Percentiles rank a stretch among this genome's conserved stretches.
Conservation (phyloP, 2,113 vertebrate genomes). For the Panthera uncia region DNA sequence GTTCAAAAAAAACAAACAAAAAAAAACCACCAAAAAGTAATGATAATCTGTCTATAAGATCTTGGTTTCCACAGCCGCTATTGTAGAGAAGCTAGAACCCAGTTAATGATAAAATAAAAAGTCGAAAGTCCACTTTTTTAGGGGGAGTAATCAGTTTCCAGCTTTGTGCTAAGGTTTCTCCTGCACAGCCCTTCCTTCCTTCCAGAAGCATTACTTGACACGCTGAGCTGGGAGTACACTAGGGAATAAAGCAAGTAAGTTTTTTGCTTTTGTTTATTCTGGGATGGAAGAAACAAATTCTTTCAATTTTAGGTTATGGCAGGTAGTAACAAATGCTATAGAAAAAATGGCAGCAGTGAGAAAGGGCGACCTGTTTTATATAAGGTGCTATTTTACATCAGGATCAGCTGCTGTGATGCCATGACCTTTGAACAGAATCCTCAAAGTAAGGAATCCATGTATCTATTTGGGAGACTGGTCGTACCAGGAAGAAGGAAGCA, state of each 20-base stretch:
- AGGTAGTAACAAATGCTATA: neutral
- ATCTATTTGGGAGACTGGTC: neutral
- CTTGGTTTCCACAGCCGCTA: neutral
- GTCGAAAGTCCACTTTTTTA: neutral
- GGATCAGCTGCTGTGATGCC: neutral
- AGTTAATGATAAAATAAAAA: neutral
- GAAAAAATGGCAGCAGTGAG: neutral
- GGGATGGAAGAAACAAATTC: neutral
- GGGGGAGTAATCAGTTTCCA: neutral
- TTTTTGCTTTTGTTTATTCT: neutral
- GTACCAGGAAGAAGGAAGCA: neutral
- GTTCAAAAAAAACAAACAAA: neutral
- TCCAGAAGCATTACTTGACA: neutral
- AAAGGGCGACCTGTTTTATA: neutral
- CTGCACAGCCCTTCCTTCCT: neutral
- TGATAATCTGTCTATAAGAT: neutral
- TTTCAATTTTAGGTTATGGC: neutral
- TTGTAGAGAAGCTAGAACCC: neutral
- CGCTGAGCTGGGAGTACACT: neutral
- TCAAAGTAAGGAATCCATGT: neutral
- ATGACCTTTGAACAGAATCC: neutral
- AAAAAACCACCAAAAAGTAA: too few species aligned
- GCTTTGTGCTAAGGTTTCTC: neutral
- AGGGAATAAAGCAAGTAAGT: neutral
- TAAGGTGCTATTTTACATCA: neutral